Evolutionary conservation across 2,888 invertebrate species (phyloP).

Genomic region (Chalcosyrphus nemorum): DNA sequence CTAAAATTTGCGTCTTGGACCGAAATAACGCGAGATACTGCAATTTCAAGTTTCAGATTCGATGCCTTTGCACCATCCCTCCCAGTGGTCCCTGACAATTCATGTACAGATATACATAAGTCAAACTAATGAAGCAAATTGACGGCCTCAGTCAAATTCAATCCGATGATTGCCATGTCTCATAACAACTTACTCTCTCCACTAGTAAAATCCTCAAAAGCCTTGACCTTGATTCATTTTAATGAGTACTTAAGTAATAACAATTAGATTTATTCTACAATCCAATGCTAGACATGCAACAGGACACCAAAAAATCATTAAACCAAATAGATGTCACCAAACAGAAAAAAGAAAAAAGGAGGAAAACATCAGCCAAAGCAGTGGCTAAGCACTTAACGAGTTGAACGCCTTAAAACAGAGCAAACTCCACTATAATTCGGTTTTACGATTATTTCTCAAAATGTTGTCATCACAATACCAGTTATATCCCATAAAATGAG

Average conservation of each 20-base stretch:
- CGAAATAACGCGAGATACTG: too few relatives aligned
- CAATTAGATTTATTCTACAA: slow-evolving; percentile 33
- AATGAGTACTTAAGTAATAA: neutral
- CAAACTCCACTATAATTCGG: slow-evolving; percentile 58
- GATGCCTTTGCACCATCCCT: too few relatives aligned
- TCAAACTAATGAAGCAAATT: too few relatives aligned
- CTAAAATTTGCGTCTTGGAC: too few relatives aligned
- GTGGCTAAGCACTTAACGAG: slow-evolving; percentile 26
- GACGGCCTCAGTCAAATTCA: neutral
- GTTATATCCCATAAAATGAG: slow-evolving; percentile 67
- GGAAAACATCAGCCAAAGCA: neutral
- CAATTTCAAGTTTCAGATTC: too few relatives aligned
- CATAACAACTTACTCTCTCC: neutral
- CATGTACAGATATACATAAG: too few relatives aligned
- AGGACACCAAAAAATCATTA: slow-evolving; percentile 31
- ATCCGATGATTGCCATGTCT: neutral
- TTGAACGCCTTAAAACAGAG: slow-evolving; percentile 58
- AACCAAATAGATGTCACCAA: slow-evolving; percentile 13
- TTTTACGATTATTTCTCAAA: slow-evolving; percentile 71
- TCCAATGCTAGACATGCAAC: slow-evolving; percentile 39
- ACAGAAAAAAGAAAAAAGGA: slow-evolving; percentile 18
- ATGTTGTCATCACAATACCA: slow-evolving; percentile 69
- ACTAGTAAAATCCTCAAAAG: neutral
- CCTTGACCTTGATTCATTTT: slow-evolving; percentile 38
- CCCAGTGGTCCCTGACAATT: too few relatives aligned